A percentile compares a stretch with the other conserved stretches of the same genome.
Conservation (phyloP, 2,113 vertebrate species). For the Gobius niger region DNA sequence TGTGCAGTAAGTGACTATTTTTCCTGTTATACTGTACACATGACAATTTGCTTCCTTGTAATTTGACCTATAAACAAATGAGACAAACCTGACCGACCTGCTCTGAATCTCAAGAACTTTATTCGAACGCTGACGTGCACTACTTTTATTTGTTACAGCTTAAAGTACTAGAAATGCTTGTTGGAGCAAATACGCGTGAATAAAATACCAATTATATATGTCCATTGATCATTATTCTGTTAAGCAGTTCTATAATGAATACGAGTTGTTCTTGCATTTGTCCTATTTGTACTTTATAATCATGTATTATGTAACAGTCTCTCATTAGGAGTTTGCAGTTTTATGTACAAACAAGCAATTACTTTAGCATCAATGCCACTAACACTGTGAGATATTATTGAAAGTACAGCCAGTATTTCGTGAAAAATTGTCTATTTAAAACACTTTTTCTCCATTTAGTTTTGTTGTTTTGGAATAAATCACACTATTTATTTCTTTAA, state of each 20-base stretch:
- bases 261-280: not conserved
- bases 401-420: no score
- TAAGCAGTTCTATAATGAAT: not conserved
- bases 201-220: not conserved
- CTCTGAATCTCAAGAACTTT: not conserved
- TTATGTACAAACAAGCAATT: not conserved
- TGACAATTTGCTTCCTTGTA: not conserved
- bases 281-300: not conserved
- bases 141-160: not conserved
- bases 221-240: not conserved
- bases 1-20: no score
- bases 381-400: no score
- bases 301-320: constrained; percentile 14
- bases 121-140: not conserved
- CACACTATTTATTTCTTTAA: no score
- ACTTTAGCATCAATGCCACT: not conserved
- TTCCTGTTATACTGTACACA: no score
- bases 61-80: not conserved
- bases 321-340: not conserved
- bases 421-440: no score
- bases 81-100: not conserved
- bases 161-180: not conserved
- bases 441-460: no score
- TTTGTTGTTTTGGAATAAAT: no score
- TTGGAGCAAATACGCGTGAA: constrained; percentile 1